These are phyloP conservation scores for Chamaetylas fuelleborni DNA, from an alignment of 2,113 vertebrate species.

Conservation along the genomic window DNA sequence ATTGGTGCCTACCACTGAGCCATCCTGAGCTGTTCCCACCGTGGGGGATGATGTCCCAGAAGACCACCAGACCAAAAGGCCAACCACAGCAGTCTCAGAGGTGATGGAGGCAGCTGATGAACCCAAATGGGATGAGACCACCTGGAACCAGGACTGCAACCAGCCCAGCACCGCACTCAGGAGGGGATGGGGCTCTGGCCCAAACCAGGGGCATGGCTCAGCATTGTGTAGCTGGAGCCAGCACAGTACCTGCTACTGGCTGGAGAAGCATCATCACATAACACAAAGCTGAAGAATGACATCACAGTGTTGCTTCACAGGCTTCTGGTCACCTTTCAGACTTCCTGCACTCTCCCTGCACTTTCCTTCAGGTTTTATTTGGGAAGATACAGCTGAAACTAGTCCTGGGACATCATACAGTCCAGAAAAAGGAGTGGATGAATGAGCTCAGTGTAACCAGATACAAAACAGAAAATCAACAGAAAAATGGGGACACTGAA, in stretches of 20 bases:
- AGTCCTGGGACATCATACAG: background rate
- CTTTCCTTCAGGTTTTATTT: background rate
- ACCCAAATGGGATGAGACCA: background rate
- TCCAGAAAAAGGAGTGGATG: background rate
- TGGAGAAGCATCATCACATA: background rate
- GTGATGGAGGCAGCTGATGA: background rate
- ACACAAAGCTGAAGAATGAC: background rate
- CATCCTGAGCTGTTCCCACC: background rate
- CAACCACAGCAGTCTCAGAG: background rate
- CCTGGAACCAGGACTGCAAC: background rate
- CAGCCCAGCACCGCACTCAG: background rate
- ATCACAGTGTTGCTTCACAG: background rate
- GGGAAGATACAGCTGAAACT: background rate
- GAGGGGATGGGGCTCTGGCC: rapidly evolving
- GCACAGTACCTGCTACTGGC: background rate
- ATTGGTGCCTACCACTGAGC: background rate
- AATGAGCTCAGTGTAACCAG: background rate
- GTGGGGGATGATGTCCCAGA: background rate
- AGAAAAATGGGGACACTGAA: background rate
- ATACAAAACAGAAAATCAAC: background rate
- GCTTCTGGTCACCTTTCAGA: background rate
- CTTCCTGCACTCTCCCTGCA: background rate
- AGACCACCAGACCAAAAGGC: background rate
- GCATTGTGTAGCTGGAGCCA: background rate
- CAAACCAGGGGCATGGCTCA: background rate